These are phyloP conservation scores for Cantharis lateralis DNA, from an alignment of 2,888 invertebrate species.

Conservation along the genomic window DNA sequence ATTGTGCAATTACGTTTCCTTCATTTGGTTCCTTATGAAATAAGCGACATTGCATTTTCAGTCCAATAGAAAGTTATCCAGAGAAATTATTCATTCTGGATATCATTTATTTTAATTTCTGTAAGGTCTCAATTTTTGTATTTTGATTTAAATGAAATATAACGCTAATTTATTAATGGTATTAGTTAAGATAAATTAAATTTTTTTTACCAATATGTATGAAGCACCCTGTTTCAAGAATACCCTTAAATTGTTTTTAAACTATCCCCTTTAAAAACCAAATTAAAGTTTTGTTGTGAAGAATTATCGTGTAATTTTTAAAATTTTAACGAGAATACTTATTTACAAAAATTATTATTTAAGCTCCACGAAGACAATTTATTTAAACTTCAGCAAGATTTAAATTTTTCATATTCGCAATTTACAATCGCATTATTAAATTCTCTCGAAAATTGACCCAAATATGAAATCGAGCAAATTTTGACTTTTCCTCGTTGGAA, in stretches of 20 bases:
- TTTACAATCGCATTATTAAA: not conserved
- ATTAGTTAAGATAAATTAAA: too few species aligned
- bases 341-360: not conserved
- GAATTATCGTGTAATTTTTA: not conserved
- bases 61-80: too few species aligned
- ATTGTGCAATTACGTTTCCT: too few species aligned
- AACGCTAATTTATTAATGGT: too few species aligned
- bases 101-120: too few species aligned
- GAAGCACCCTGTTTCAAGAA: not conserved
- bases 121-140: too few species aligned
- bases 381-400: not conserved
- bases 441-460: conserved; percentile 6
- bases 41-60: too few species aligned
- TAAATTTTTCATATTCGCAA: not conserved
- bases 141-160: too few species aligned
- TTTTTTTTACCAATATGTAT: too few species aligned
- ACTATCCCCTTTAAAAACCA: not conserved
- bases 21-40: too few species aligned
- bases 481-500: not conserved
- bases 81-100: too few species aligned
- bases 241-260: not conserved
- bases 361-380: not conserved
- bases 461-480: conserved; percentile 7
- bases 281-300: not conserved
- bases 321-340: not conserved